A percentile compares a stretch with the other conserved stretches of the same genome.
These are phyloP conservation scores for Coranthus polyacanthus DNA, from an alignment of 2,797 vertebrate genomes.

Conservation along the genomic window DNA sequence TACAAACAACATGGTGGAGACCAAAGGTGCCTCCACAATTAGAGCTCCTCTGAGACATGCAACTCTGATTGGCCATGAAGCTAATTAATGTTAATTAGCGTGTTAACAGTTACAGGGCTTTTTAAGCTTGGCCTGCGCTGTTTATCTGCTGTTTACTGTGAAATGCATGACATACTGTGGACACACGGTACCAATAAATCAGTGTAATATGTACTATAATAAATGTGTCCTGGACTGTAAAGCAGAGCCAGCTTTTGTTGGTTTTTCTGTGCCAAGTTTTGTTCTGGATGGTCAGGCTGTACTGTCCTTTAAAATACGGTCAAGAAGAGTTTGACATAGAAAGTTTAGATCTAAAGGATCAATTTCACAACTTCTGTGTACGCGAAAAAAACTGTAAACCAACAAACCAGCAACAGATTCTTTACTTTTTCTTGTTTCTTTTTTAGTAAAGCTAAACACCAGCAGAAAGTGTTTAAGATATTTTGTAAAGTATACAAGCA, in stretches of 20 bases:
- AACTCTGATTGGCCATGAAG: slow-evolving; percentile 80
- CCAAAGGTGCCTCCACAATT: slow-evolving; percentile 85
- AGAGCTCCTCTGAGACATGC: slow-evolving; percentile 86
- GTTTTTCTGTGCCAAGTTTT: background rate
- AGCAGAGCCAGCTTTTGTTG: background rate
- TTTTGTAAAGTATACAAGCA: no score
- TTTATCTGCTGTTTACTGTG: slow-evolving; percentile 36
- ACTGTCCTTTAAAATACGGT: no score
- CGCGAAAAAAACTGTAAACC: no score
- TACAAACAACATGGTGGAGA: slow-evolving; percentile 67
- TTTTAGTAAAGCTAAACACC: no score
- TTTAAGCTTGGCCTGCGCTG: slow-evolving; percentile 27
- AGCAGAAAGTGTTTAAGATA: no score
- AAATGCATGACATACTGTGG: slow-evolving; percentile 19
- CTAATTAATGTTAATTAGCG: slow-evolving; percentile 92
- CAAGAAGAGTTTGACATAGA: no score
- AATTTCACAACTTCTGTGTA: no score
- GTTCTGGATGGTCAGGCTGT: no score
- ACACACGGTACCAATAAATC: slow-evolving; percentile 26
- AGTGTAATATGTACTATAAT: slow-evolving; percentile 2
- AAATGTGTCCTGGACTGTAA: slow-evolving; percentile 2
- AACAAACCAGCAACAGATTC: background rate
- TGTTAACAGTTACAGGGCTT: slow-evolving; percentile 70
- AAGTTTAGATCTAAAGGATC: no score
- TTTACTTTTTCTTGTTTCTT: background rate